These are phyloP conservation scores for Spermophilus dauricus DNA, from an alignment of 2,113 vertebrate genomes.

Conservation along the genomic window DNA sequence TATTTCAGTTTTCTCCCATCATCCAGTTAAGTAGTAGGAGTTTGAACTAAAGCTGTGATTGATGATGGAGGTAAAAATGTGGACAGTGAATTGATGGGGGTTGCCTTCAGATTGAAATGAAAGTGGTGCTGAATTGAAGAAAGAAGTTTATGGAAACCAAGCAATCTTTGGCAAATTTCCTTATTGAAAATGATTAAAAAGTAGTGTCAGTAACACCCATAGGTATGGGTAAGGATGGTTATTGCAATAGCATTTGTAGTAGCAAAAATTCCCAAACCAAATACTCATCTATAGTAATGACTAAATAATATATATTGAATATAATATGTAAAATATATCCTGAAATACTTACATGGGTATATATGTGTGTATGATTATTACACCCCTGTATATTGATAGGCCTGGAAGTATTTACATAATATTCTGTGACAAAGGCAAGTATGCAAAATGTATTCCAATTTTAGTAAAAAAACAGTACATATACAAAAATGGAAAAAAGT, in stretches of 20 bases:
- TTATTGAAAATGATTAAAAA: not conserved
- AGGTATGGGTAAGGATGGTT: not conserved
- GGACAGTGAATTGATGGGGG: not conserved
- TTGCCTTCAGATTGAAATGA: not conserved
- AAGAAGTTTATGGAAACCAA: not conserved
- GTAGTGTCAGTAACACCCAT: not conserved
- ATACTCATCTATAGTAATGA: not conserved
- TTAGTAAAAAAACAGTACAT: not conserved
- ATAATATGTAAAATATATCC: not conserved
- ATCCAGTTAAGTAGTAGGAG: not conserved
- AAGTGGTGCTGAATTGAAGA: not conserved
- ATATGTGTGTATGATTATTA: not conserved
- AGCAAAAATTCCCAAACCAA: not conserved
- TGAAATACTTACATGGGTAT: not conserved
- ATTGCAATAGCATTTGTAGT: not conserved
- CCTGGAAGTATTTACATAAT: conserved; percentile 3
- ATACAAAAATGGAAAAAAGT: not conserved
- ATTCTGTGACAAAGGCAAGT: not conserved
- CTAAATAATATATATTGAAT: not conserved
- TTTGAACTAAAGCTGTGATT: not conserved
- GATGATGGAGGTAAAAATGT: not conserved
- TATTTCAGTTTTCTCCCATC: not conserved
- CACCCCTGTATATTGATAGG: not conserved
- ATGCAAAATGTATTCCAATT: conserved; percentile 4
- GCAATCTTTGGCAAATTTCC: not conserved